Evolutionary conservation across 2,113 vertebrate genomes (phyloP), one percentile per base, ranked within the genome.

Genomic region (Aegypius monachus): DNA sequence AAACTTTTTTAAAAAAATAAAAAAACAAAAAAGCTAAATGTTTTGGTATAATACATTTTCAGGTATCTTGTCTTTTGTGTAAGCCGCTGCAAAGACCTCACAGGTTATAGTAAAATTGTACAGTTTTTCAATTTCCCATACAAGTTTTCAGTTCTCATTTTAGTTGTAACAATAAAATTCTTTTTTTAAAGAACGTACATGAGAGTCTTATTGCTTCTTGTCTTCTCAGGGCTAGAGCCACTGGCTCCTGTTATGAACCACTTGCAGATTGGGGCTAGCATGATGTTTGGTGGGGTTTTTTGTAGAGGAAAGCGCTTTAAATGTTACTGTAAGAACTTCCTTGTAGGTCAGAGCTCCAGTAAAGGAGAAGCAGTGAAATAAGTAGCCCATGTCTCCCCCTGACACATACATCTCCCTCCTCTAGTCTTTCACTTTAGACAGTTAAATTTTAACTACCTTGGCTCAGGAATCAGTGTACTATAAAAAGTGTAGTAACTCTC

Each of bases 81-180:
- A 98, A 97, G 98, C 96, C 94, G 78, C 98, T 98, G 96, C 98
- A 88, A 94, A 73, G 97, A 97, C 97, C 97, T 98, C 97, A 96
- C 98, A 97, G 97, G 97, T 95, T 97, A 93, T 26, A 94, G 96
- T 97, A 95, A 71, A 83, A 91, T 42, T 98, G 98, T 98, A 98
- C 98, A 97, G 96, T 97, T 97, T 98, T 97, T 97, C 96, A 97
- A 96, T 90, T 97, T 97, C 97, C 98, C 98, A 95, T 97, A 94
- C 90, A 78, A 97, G 67, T 83, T 96, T 98, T 97, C 95, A 97
- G 98, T 98, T 98, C 98, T 97, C 98, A 96, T 98, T 98, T 98
- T 90, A 98, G 98, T 98, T 98, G 98, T 96, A 98, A 98, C 96
- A 98, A 98, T 98, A 98, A 98, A 98, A 81, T 22, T 91, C 88